Percentiles rank a stretch among this genome's conserved stretches.
These are phyloP conservation scores for Napeogenes inachia DNA, from an alignment of 2,888 invertebrate genomes.

Conservation along the genomic window DNA sequence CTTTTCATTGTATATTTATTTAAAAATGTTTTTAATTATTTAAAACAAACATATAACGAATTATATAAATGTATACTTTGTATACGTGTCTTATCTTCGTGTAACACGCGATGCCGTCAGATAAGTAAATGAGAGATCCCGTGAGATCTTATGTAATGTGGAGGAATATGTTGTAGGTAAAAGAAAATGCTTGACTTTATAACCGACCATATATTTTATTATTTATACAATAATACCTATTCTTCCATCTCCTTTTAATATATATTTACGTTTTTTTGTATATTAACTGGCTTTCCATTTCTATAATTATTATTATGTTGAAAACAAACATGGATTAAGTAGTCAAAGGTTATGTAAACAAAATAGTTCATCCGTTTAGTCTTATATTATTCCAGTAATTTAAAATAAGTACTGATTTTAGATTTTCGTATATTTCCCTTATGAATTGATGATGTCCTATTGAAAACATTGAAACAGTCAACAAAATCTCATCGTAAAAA, in stretches of 20 bases:
- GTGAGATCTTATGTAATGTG: conserved; percentile 34
- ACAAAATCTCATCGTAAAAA: conserved; percentile 23
- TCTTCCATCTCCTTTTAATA: neutral
- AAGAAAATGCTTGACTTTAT: neutral
- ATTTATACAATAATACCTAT: neutral
- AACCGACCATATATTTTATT: neutral
- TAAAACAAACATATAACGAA: neutral
- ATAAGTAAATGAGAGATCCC: conserved; percentile 68
- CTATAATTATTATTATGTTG: no score
- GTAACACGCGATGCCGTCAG: conserved; percentile 56
- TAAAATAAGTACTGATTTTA: neutral
- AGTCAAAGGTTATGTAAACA: neutral
- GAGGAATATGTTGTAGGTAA: conserved; percentile 2
- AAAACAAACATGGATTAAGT: neutral
- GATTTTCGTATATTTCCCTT: neutral
- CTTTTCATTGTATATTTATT: no score
- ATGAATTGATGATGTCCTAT: conserved; percentile 1
- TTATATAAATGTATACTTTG: neutral
- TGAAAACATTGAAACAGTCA: conserved; percentile 6
- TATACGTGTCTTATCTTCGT: neutral
- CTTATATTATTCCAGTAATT: no score
- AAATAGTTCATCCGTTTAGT: no score
- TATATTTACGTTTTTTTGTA: no score
- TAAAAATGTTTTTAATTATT: neutral
- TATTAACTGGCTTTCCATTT: no score